Base-by-base conservation (phyloP, 2,797 vertebrate species). In the Macropus fuliginosus region DNA sequence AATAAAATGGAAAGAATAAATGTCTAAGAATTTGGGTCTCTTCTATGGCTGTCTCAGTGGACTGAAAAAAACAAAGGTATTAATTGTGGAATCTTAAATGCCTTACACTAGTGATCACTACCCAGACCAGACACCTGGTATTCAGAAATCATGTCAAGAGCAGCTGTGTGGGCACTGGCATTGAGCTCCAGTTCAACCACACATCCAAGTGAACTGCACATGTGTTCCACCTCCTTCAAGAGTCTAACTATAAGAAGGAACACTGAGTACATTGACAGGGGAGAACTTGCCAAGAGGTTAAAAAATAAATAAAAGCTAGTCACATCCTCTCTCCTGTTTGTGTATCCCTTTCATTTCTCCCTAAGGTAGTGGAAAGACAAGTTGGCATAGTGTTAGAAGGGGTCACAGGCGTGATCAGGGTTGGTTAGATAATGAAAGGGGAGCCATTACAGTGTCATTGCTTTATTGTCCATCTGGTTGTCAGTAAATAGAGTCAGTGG, bases 351-450 rank as follows among this genome's bases (percentile, higher is more conserved):
- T 87, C 40, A 87, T 87, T 87, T 87, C 74, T 46, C 18, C 40
- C 24, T 40, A 87, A 87, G 21, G 74, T 6, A 87, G 21, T 87
- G 21, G 40, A 87, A 87, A 87, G 21, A 10, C 74, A 87, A 27
- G 40, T 87, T 87, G 40, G 59, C 14, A 29, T 27, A 50, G 6
- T 81, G 16, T 6, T 0, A 27, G 59, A 29, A 54, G 46, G 10
- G 2, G 34, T 6, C 0, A 24, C 54, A 52, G 28, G 16, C 50
- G 5, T 1, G 14, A 54, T 3, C 0, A 1, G 34, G 1, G 0
- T 0, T 1, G 24, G n/a, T 11, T 4, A 9, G 11, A 31, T 87
- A 87, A 87, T 46, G 54, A 6, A 24, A 0, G 5, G 4, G 55
- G 16, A 54, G 1, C 0, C 21, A 6, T 56, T 1, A 87, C 5